Evolutionary conservation across 2,797 vertebrate species (phyloP), one percentile per base, ranked within the genome.

Genomic region (Glyptemys insculpta): DNA sequence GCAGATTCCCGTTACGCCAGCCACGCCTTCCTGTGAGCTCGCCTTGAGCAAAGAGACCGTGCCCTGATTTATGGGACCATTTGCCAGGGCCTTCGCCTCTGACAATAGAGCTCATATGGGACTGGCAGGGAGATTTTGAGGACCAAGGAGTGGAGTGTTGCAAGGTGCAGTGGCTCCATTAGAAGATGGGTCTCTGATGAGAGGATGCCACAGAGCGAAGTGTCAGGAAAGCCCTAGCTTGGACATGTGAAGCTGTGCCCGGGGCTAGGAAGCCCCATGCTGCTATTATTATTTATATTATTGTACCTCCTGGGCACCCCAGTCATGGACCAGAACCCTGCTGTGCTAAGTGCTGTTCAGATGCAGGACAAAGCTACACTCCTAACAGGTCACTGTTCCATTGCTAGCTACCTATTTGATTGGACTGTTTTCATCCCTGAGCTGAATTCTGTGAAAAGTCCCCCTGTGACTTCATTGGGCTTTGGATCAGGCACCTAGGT

Each of bases 101-200:
- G 25, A 79, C 27, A 80, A 41, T 21, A 41, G 12, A 62, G 57
- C 25, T 41, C 49, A 25, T 15, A 49, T 56, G 52, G 62, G 14
- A 47, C 11, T 19, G 4, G 57, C 0, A 25, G 53, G 10, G 54
- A n/a, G 9, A 0, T 5, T 29, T 31, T 1, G 65, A 18, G 23
- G 44, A 14, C 57, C 65, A 0, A 57, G 5, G 27, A n/a, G 19
- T 29, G 80, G 52, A 37, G 29, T 65, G 3, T n/a, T 44, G 68
- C n/a, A 29, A n/a, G 37, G 79, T 5, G 18, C 0, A 31, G 25
- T 23, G 74, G 15, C 10, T 79, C 34, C n/a, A 29, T 57, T 1
- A 3, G 49, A 79, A 80, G 68, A 25, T 3, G 5, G 3, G 3
- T 4, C 19, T 34, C 15, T 15, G 21, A 27, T 49, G 41, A 19